Evolutionary conservation across 2,888 invertebrate species (phyloP).

Genomic region (Piscicola geometra): DNA sequence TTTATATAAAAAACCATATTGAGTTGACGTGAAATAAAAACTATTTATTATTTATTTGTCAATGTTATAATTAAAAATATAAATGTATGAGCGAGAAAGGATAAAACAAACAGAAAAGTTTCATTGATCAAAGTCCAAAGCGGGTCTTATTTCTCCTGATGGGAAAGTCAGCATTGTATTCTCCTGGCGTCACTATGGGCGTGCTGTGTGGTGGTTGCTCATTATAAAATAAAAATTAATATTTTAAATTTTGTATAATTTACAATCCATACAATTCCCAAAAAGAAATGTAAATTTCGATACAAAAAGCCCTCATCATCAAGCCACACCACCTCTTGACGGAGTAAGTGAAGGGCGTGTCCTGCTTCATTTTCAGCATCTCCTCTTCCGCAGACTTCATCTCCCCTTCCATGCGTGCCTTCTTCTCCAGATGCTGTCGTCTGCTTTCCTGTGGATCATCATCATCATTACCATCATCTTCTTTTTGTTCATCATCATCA

Average conservation of each 20-base stretch:
- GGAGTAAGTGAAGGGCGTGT: neutral
- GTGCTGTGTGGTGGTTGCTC: neutral
- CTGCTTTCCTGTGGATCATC: neutral
- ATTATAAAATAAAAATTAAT: no score
- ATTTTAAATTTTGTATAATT: no score
- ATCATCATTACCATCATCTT: no score
- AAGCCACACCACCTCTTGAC: neutral
- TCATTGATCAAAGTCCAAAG: neutral
- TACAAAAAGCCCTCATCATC: no score
- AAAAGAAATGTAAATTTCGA: neutral
- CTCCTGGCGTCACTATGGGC: conserved; percentile 5
- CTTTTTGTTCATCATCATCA: no score
- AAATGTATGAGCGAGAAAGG: no score
- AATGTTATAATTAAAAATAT: no score
- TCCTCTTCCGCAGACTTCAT: neutral
- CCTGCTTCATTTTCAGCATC: neutral
- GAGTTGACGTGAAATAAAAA: no score
- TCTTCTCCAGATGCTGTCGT: neutral
- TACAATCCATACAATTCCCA: no score
- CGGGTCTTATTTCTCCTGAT: neutral
- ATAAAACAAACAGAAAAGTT: neutral
- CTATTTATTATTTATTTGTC: no score
- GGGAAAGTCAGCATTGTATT: neutral
- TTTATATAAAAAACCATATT: no score
- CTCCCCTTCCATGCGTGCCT: conserved; percentile 1